Evolutionary conservation across 1,140 invertebrate genomes (phyloP).

Genomic region (Hylaeus volcanicus): DNA sequence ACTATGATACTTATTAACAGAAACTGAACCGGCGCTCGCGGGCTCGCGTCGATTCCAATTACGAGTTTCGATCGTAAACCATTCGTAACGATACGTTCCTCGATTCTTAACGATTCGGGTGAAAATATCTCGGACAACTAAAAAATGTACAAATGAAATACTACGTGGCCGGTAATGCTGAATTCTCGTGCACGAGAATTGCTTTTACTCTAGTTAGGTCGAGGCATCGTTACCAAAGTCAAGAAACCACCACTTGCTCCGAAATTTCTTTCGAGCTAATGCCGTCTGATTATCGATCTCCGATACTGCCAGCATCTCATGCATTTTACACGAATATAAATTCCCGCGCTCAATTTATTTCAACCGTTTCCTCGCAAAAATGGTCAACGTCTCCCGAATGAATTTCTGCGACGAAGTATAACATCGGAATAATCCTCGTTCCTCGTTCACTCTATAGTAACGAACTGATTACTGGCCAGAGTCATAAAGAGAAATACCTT

Average conservation of each 20-base stretch:
- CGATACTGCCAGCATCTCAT: not conserved
- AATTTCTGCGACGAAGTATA: not conserved
- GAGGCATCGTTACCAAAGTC: not conserved
- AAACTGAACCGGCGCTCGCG: not conserved
- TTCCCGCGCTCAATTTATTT: not conserved
- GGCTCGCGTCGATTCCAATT: not conserved
- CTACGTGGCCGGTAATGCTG: too few species aligned
- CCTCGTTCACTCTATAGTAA: too few species aligned
- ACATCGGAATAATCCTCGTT: too few species aligned
- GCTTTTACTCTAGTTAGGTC: not conserved
- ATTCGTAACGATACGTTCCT: not conserved
- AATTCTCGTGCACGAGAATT: not conserved
- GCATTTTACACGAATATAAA: conserved; percentile 12
- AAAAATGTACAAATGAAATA: too few species aligned
- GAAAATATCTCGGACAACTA: too few species aligned
- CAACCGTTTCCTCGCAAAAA: not conserved
- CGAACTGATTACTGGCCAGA: too few species aligned
- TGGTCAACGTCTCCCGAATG: not conserved
- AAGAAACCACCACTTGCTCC: not conserved
- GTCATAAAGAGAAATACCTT: not conserved
- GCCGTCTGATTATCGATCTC: not conserved
- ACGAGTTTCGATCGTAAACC: not conserved
- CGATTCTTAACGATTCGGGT: too few species aligned
- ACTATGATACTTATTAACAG: conserved; percentile 18
- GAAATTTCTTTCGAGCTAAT: not conserved